Evolutionary conservation across 2,888 invertebrate species (phyloP).

Genomic region (Drosophila monieri): DNA sequence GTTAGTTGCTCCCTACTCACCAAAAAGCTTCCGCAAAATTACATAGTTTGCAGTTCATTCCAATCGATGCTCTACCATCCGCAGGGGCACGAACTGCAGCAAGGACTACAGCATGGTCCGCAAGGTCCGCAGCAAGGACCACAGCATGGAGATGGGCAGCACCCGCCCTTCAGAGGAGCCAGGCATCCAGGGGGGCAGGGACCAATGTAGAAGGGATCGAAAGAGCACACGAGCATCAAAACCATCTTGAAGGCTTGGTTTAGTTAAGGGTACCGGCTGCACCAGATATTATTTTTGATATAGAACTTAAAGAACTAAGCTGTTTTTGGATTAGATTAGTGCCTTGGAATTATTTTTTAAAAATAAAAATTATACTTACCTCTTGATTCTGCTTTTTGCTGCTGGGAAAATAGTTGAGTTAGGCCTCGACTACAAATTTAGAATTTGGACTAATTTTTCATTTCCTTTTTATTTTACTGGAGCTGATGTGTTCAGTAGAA

Average conservation of each 20-base stretch:
- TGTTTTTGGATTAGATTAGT: not conserved
- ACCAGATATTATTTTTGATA: not conserved
- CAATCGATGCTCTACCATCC: not conserved
- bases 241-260: slow-evolving; percentile 33
- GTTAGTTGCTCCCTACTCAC: not conserved
- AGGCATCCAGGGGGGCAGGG: slow-evolving; percentile 62
- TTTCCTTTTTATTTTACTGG: slow-evolving; percentile 12
- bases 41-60: too few relatives aligned
- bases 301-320: not conserved
- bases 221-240: slow-evolving; percentile 52
- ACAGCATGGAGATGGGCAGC: slow-evolving; percentile 30
- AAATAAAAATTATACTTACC: not conserved
- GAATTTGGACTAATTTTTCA: slow-evolving; percentile 18
- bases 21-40: not conserved
- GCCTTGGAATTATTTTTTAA: not conserved
- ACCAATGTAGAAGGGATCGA: slow-evolving; percentile 64
- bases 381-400: not conserved
- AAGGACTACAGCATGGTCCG: slow-evolving; percentile 28
- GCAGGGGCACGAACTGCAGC: slow-evolving; percentile 44
- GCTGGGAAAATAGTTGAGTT: slow-evolving; percentile 26
- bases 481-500: slow-evolving; percentile 24
- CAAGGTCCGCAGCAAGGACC: slow-evolving; percentile 38
- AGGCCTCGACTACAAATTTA: slow-evolving; percentile 21
- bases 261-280: not conserved
- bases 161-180: slow-evolving; percentile 35